Conservation (phyloP, 2,113 vertebrate species). For the Anolis carolinensis region DNA sequence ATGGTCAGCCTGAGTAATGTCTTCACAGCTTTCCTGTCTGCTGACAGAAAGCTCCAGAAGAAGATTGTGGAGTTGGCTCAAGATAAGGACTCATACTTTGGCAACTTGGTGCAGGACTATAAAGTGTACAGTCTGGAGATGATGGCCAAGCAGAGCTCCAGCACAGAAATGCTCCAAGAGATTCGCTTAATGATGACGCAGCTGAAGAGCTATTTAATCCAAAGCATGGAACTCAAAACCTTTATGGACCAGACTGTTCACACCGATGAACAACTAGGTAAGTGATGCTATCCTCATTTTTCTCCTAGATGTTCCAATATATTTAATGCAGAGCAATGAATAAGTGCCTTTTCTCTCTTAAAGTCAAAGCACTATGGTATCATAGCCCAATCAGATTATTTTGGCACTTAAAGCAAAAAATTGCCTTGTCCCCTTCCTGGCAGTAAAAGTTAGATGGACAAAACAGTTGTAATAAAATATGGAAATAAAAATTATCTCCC, state of each 20-base stretch:
- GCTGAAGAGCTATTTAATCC: slow-evolving; percentile 95
- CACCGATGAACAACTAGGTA: slow-evolving; percentile 83
- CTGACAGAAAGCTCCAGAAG: slow-evolving; percentile 89
- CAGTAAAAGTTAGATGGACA: too few relatives aligned
- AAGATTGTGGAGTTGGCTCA: slow-evolving; percentile 90
- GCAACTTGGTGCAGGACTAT: slow-evolving; percentile 91
- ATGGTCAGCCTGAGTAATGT: slow-evolving; percentile 81
- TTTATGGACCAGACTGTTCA: slow-evolving; percentile 81
- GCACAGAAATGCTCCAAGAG: slow-evolving; percentile 96
- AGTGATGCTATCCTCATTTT: slow-evolving; percentile 50
- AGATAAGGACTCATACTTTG: slow-evolving; percentile 91
- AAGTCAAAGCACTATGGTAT: not conserved
- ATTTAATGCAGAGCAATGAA: not conserved
- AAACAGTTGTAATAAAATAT: too few relatives aligned
- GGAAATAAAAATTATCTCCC: too few relatives aligned
- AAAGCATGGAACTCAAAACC: slow-evolving; percentile 89
- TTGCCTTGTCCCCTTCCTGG: too few relatives aligned
- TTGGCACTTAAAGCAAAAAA: not conserved
- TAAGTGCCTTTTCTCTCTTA: not conserved
- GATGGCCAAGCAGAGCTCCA: slow-evolving; percentile 87
- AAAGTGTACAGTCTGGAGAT: slow-evolving; percentile 91
- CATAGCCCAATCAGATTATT: not conserved
- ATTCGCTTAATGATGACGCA: slow-evolving; percentile 98
- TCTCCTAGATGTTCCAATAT: not conserved
- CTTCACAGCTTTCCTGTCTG: slow-evolving; percentile 88